These are phyloP conservation scores for Pangasius mekongensis DNA, from an alignment of 2,797 vertebrate genomes.

Conservation along the genomic window DNA sequence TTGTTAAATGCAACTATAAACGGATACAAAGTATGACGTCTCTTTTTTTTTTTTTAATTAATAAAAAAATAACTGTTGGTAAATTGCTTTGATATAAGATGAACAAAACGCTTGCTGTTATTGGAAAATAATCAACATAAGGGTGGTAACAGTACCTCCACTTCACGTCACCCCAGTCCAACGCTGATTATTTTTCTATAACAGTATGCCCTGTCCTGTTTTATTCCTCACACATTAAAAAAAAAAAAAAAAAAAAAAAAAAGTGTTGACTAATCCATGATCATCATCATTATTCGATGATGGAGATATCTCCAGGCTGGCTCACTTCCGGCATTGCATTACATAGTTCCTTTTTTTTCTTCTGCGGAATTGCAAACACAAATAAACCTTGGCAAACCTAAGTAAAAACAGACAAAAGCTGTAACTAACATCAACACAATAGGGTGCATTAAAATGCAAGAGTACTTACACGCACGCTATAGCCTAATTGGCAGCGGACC, in stretches of 20 bases:
- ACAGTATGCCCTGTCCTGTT: background rate
- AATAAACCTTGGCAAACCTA: background rate
- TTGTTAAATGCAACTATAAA: background rate
- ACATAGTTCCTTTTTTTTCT: background rate
- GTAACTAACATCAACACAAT: conserved; percentile 22
- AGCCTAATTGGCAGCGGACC: conserved; percentile 18
- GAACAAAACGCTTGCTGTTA: background rate
- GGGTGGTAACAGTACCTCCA: too few relatives aligned
- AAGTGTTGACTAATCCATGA: background rate
- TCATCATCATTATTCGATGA: background rate
- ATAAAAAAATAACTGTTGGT: background rate
- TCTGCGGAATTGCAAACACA: conserved; percentile 30
- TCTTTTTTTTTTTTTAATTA: background rate
- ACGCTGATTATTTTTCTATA: background rate
- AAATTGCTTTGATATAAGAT: background rate
- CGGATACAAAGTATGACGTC: background rate
- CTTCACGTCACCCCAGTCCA: background rate
- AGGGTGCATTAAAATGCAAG: conserved; percentile 11
- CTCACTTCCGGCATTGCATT: background rate
- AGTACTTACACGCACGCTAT: background rate
- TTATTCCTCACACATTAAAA: background rate
- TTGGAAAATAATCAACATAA: background rate
- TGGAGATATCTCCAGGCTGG: background rate
- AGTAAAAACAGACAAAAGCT: conserved; percentile 31
- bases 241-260: background rate